Evolutionary conservation across 2,797 vertebrate genomes (phyloP).

Genomic region (Parauchenoglanis punctatus): DNA sequence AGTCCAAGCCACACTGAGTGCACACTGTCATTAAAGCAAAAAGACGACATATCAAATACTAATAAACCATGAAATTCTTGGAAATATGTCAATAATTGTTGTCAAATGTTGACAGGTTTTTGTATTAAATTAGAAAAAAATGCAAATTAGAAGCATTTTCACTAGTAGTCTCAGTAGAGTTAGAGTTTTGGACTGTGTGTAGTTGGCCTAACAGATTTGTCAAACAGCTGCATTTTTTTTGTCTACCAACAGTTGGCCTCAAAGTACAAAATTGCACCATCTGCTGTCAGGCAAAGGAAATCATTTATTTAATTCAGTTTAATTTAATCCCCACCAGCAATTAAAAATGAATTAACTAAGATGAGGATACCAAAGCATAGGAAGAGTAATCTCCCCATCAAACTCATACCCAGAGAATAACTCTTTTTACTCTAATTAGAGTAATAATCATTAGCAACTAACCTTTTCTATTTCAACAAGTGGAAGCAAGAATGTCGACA

Average conservation of each 20-base stretch:
- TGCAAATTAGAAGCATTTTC: too few relatives aligned
- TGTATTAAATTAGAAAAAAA: too few relatives aligned
- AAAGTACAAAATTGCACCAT: constrained; percentile 3
- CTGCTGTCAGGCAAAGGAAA: not conserved
- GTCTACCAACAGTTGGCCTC: not conserved
- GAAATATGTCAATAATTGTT: too few relatives aligned
- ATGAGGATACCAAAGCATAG: not conserved
- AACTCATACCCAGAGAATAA: not conserved
- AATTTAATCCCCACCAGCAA: not conserved
- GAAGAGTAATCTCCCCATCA: not conserved
- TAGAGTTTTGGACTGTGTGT: not conserved
- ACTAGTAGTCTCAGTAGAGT: not conserved
- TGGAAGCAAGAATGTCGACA: not conserved
- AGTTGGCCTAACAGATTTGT: not conserved
- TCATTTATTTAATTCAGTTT: not conserved
- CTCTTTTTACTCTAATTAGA: not conserved
- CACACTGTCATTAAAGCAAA: not conserved
- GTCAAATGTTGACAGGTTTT: too few relatives aligned
- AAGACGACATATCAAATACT: too few relatives aligned
- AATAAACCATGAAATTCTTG: too few relatives aligned
- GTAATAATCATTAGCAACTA: not conserved
- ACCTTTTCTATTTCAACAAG: not conserved
- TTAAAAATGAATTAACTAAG: not conserved
- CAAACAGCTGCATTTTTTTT: not conserved
- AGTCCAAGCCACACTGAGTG: too few relatives aligned